Evolutionary conservation across 2,888 invertebrate species (phyloP).

Genomic region (Saturnia pavonia): DNA sequence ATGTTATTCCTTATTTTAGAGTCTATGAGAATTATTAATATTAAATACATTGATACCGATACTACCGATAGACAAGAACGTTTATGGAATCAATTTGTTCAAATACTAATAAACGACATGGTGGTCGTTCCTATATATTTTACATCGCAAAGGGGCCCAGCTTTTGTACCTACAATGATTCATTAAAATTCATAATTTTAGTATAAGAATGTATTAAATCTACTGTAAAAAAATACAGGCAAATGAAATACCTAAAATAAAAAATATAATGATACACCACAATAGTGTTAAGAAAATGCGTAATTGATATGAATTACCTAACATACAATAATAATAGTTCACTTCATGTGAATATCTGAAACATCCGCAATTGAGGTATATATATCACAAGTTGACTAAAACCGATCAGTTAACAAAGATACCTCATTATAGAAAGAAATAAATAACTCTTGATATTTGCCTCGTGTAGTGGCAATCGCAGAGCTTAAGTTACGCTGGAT

Average conservation of each 20-base stretch:
- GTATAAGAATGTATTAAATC: neutral
- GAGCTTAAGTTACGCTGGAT: slow-evolving; percentile 59
- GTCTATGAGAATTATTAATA: too few relatives aligned
- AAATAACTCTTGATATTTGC: slow-evolving; percentile 42
- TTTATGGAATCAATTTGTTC: too few relatives aligned
- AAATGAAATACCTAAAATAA: neutral
- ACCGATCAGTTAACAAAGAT: slow-evolving; percentile 42
- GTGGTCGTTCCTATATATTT: too few relatives aligned
- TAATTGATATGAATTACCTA: neutral
- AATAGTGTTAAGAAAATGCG: neutral
- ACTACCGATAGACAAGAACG: too few relatives aligned
- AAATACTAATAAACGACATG: too few relatives aligned
- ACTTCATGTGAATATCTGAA: slow-evolving; percentile 42
- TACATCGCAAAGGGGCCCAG: too few relatives aligned
- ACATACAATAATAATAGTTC: slow-evolving; percentile 36
- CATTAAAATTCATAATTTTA: too few relatives aligned
- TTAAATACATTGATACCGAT: too few relatives aligned
- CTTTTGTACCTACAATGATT: too few relatives aligned
- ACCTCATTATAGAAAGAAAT: slow-evolving; percentile 46
- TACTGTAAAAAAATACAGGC: neutral
- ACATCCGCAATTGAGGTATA: slow-evolving; percentile 39
- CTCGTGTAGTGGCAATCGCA: slow-evolving; percentile 43
- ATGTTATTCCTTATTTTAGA: too few relatives aligned
- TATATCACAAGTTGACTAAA: slow-evolving; percentile 30
- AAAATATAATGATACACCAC: neutral